Evolutionary conservation across 1,140 invertebrate genomes (phyloP), one percentile per base, ranked within the genome.

Genomic region (Polypedilum vanderplanki): DNA sequence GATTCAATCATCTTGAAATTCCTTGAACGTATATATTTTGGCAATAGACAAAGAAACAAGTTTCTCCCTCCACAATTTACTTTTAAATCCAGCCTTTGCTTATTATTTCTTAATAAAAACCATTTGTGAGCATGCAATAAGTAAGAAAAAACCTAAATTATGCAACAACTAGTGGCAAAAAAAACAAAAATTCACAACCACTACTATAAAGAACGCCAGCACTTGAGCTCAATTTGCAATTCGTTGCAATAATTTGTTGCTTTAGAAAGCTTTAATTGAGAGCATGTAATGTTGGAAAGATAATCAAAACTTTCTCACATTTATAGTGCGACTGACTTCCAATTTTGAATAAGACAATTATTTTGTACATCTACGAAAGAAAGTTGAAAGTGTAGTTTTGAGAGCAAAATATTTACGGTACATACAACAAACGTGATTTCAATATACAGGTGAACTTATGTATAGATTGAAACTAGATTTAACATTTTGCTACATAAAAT

Each of bases 271-370:
- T 33, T 3, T 33, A 57, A 57, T 57, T 57, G 46, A 15, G 46
- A 57, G 46, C 46, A 57, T 57, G 46, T n/a, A 33, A 33, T n/a
- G 46, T n/a, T n/a, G n/a, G n/a, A n/a, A 57, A 57, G 46, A 57
- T 57, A 57, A 57, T 57, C 10, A 57, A 33, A n/a, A 57, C 46
- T 57, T 57, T 57, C 24, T 33, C 46, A 57, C 46, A 57, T 12
- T 57, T n/a, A 33, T 33, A 5, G 24, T 33, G 24, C 24, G 24
- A 33, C 24, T 33, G 24, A 33, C 24, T 33, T 1, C 24, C 24
- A 33, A n/a, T n/a, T n/a, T n/a, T n/a, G 24, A 33, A 33, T 33
- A 33, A 33, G 24, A 33, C 24, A 33, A 33, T 33, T 33, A 33
- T 33, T 33, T 33, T 1, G 24, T 33, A 33, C 5, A 33, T 33